Evolutionary conservation across 2,888 invertebrate genomes (phyloP), one percentile per base, ranked within the genome.

Genomic region (Acrobasis repandana): DNA sequence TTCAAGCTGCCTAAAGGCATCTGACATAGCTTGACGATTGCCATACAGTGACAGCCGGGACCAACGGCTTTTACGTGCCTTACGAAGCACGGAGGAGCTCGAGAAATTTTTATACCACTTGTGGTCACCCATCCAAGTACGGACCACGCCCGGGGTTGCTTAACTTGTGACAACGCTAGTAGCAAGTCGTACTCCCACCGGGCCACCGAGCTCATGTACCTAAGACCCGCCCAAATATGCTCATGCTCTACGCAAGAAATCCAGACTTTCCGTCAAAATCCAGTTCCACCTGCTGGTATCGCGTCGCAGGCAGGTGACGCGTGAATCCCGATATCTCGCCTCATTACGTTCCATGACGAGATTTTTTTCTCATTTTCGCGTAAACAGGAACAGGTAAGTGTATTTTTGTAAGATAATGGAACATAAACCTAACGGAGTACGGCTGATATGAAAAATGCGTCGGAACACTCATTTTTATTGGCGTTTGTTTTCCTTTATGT

Each of bases 301-400:
- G 8, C 50, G 34, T 52, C 20, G 60, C 62, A 68, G 70, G 60
- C 62, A 68, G 70, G 58, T 70, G 80, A 67, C 68, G 82, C 80
- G 83, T 80, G 67, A 83, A 82, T 71, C 63, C 71, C 72, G 83
- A 83, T 83, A 83, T 77, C 71, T 73, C 83, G 63, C 73, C 58
- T 75, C 83, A 83, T 83, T 83, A 80, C 79, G 64, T 68, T 43
- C 70, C 54, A 51, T 59, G 59, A 59, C 59, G 64, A 48, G 64
- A 48, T 60, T 63, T 64, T 63, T 64, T 61, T 59, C 61, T 66
- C 62, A 61, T 63, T 64, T 64, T 48, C 62, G 43, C 58, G 50
- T 57, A 57, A 57, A 61, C 36, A 33, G 3, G 58, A 50, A 51
- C 59, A 59, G 59, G 59, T 59, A 59, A 59, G 59, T 59, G 43